A percentile compares a stretch with the other conserved stretches of the same genome.
Evolutionary conservation across 1,140 invertebrate species (phyloP).

Genomic region (Phymastichus coffea): DNA sequence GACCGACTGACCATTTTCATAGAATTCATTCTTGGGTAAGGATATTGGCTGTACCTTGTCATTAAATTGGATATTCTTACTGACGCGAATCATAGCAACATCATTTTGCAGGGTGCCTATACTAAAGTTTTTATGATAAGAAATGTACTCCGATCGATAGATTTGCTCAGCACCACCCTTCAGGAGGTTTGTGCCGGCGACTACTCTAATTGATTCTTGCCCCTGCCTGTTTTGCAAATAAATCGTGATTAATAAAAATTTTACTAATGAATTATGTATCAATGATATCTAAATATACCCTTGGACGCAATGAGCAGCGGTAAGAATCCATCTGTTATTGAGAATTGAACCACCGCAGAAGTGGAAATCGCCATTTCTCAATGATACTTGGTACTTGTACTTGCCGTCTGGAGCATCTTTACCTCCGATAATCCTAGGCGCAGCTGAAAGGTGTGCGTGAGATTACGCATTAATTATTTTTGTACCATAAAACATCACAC

Average conservation of each 20-base stretch:
- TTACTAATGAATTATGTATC: neutral
- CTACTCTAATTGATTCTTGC: slow-evolving; percentile 38
- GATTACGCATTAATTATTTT: no score
- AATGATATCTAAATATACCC: neutral
- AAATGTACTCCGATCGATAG: slow-evolving; percentile 48
- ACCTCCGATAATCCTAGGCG: slow-evolving; percentile 42
- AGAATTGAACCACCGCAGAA: slow-evolving; percentile 63
- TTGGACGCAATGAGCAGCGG: slow-evolving; percentile 59
- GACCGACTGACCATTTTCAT: slow-evolving; percentile 17
- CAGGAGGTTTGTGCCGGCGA: slow-evolving; percentile 57
- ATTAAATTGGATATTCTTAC: slow-evolving; percentile 36
- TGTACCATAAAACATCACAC: no score
- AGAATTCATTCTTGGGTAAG: slow-evolving; percentile 27
- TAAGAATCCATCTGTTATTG: slow-evolving; percentile 55
- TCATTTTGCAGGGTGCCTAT: slow-evolving; percentile 48
- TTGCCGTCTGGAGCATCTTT: slow-evolving; percentile 35
- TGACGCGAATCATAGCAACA: slow-evolving; percentile 54
- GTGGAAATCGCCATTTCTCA: slow-evolving; percentile 47
- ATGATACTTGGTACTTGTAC: slow-evolving; percentile 57
- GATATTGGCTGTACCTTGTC: slow-evolving; percentile 43
- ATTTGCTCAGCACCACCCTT: slow-evolving; percentile 47
- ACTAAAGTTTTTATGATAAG: slow-evolving; percentile 47
- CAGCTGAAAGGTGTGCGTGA: no score
- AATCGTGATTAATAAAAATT: neutral
- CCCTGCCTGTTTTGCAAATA: no score